Base-by-base conservation (phyloP, 2,888 invertebrate genomes). In the Macrophya annulata region DNA sequence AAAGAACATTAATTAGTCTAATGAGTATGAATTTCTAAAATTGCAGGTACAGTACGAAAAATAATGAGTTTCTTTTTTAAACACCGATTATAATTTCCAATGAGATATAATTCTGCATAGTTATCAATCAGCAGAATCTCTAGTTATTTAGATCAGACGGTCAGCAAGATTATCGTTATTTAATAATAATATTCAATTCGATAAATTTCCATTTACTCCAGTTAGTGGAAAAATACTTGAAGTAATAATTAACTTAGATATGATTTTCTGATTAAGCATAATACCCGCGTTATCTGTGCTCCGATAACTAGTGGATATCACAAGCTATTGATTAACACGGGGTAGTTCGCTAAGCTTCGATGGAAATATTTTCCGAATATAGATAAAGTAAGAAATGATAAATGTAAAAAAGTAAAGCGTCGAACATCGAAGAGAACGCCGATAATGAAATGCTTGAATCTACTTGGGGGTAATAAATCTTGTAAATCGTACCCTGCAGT, bases 381-480 rank as follows among this genome's bases (percentile, higher is more conserved):
- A 45, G n/a, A 45, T 74, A 43, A 45, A 74, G 17, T 4, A 21
- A 15, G 10, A 72, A n/a, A 43, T 45, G 25, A 74, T 74, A 15
- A 48, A 74, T 10, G 25, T 74, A 21, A 45, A 62, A 45, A 74
- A 25, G 25, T 10, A 48, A 48, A 25, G 45, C 74, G 4, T 12
- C 1, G 74, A 45, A 15, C 10, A 31, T 48, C 25, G 43, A 31
- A 74, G 17, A 6, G 17, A 74, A 74, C 12, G 17, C 72, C 72
- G 45, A 74, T 43, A 74, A 74, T 74, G 74, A 74, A 45, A 74
- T 25, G 25, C 74, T 74, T 74, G n/a, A 45, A 45, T 31, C 12
- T 74, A 45, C 74, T 10, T 48, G 25, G 17, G 21, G 74, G 45
- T 25, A 43, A 25, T n/a, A 74, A 74, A 74, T 74, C 74, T 10